A percentile compares a stretch with the other conserved stretches of the same genome.
These are phyloP conservation scores for Chelonus formosanus DNA, from an alignment of 2,888 invertebrate species.

Conservation along the genomic window DNA sequence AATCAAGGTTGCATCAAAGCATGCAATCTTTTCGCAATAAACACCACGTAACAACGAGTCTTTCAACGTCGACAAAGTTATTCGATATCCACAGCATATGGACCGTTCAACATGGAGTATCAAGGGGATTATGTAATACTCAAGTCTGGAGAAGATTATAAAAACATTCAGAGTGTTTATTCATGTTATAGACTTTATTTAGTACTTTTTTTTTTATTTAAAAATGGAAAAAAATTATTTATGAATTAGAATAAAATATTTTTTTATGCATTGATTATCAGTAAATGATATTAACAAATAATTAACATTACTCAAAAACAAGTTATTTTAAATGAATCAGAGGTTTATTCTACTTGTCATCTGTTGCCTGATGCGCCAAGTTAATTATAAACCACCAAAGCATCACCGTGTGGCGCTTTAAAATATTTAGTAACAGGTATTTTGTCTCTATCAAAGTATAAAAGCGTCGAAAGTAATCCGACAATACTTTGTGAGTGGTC, in stretches of 20 bases:
- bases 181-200: too few species aligned
- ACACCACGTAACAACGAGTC: conserved; percentile 15
- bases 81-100: conserved; percentile 30
- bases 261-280: neutral
- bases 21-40: conserved; percentile 29
- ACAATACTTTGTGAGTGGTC: too few species aligned
- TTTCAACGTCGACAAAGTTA: conserved; percentile 20
- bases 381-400: conserved; percentile 18
- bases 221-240: too few species aligned
- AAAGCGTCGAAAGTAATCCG: too few species aligned
- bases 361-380: conserved; percentile 11
- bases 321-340: neutral
- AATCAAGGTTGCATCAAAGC: conserved; percentile 33
- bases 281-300: neutral
- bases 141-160: neutral
- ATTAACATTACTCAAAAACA: neutral
- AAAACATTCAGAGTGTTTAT: neutral
- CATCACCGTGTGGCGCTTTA: neutral
- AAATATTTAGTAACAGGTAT: conserved; percentile 15
- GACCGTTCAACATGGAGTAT: conserved; percentile 22
- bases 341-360: conserved; percentile 14
- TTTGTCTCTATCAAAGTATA: conserved; percentile 3
- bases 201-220: too few species aligned
- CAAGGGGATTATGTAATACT: conserved; percentile 17
- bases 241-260: too few species aligned